Conservation (phyloP, 2,888 invertebrate genomes). For the Hirtodrosophila histrioides region DNA sequence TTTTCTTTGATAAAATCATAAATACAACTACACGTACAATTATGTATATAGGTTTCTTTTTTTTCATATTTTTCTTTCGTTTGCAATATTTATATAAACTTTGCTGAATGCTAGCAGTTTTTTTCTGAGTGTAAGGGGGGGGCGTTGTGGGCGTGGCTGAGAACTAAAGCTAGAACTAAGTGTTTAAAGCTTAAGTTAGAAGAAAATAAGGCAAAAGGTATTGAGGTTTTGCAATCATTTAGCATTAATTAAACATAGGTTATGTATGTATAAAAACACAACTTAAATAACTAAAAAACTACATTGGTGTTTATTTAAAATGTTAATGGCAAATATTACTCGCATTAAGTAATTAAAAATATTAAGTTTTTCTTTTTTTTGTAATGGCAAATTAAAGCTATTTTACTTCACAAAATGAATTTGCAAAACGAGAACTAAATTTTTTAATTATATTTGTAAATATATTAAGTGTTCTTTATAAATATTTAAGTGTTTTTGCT, state of each 20-base stretch:
- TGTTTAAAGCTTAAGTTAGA: conserved; percentile 65
- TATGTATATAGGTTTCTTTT: conserved; percentile 38
- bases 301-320: conserved; percentile 26
- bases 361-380: conserved; percentile 47
- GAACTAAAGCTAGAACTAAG: conserved; percentile 60
- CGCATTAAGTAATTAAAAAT: conserved; percentile 52
- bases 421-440: conserved; percentile 30
- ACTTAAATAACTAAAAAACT: conserved; percentile 52
- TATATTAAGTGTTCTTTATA: conserved; percentile 36
- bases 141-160: conserved; percentile 59
- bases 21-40: conserved; percentile 69
- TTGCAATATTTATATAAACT: conserved; percentile 39
- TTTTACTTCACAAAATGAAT: conserved; percentile 63
- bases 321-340: conserved; percentile 67
- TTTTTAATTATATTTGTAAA: conserved; percentile 27
- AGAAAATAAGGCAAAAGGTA: conserved; percentile 72
- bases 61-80: conserved; percentile 27
- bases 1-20: conserved; percentile 64
- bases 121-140: conserved; percentile 31
- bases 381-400: conserved; percentile 83
- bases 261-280: conserved; percentile 28
- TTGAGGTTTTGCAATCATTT: conserved; percentile 59
- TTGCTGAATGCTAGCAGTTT: conserved; percentile 19
- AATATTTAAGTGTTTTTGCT: conserved; percentile 30
- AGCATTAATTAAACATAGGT: conserved; percentile 44